These are phyloP conservation scores for Dipus sagitta DNA, from an alignment of 2,797 vertebrate genomes.

Conservation along the genomic window DNA sequence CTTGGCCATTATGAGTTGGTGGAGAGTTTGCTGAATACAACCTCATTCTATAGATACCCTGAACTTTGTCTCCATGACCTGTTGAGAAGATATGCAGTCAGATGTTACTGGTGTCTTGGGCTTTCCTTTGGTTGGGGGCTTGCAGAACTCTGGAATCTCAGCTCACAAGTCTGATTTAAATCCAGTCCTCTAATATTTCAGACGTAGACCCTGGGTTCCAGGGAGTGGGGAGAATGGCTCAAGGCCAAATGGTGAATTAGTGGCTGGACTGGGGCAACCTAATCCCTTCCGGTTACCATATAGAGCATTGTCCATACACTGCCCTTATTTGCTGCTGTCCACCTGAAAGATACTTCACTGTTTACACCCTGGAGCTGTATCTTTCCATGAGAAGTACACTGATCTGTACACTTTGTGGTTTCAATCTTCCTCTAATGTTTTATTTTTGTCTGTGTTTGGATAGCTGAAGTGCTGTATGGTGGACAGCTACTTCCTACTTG, in stretches of 20 bases:
- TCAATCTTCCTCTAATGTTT: conserved; percentile 58
- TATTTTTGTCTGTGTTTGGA: conserved; percentile 71
- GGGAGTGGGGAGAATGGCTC: not conserved
- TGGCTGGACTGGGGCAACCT: not conserved
- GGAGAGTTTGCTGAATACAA: not conserved
- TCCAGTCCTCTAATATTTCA: not conserved
- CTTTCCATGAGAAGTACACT: conserved; percentile 49
- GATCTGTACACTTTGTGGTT: conserved; percentile 58
- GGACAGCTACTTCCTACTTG: conserved; percentile 38
- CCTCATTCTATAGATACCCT: not conserved
- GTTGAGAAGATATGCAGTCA: not conserved
- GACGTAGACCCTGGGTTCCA: not conserved
- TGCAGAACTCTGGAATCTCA: conserved; percentile 12
- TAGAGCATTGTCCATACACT: not conserved
- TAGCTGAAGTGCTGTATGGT: conserved; percentile 61
- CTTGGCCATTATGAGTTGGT: not conserved
- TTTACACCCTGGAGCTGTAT: conserved; percentile 14
- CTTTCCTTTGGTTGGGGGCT: not conserved
- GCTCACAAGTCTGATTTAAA: conserved; percentile 1
- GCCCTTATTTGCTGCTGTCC: not conserved
- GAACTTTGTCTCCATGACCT: not conserved
- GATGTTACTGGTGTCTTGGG: rapidly evolving
- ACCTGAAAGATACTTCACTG: conserved; percentile 37
- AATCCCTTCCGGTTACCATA: not conserved
- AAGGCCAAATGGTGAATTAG: conserved; percentile 39